Conservation (phyloP, 2,113 vertebrate species). For the Hipposideros armiger region DNA sequence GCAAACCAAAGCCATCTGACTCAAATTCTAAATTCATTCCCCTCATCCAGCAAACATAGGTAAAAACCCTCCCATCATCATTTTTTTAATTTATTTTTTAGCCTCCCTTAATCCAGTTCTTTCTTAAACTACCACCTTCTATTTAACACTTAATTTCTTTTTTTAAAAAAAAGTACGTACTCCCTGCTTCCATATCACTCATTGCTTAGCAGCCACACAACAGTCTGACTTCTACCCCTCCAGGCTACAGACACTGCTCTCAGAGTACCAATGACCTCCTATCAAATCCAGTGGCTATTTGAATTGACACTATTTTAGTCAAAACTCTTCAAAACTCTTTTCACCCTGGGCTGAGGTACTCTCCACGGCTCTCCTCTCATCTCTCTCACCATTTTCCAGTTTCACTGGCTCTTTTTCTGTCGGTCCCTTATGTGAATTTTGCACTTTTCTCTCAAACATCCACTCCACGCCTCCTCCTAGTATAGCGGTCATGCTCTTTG, state of each 20-base stretch:
- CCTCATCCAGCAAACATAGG: neutral
- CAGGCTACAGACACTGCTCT: neutral
- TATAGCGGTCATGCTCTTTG: neutral
- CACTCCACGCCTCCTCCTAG: neutral
- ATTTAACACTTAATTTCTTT: neutral
- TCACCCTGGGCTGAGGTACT: neutral
- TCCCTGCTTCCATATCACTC: neutral
- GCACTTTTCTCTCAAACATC: neutral
- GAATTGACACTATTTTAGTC: neutral
- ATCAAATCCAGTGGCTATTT: neutral
- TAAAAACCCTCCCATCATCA: neutral
- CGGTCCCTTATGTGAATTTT: neutral
- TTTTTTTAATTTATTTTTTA: neutral
- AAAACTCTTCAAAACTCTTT: neutral
- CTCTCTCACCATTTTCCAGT: neutral
- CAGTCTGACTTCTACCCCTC: neutral
- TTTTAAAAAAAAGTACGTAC: neutral
- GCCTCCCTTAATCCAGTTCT: neutral
- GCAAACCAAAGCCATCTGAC: neutral
- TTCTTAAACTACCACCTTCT: constrained; percentile 44
- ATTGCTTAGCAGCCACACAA: neutral
- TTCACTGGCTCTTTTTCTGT: neutral
- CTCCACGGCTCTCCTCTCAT: neutral
- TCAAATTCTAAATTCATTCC: constrained; percentile 15
- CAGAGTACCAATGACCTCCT: neutral